Evolutionary conservation across 2,888 invertebrate genomes (phyloP).

Genomic region (Himalopsyche kuldschensis): DNA sequence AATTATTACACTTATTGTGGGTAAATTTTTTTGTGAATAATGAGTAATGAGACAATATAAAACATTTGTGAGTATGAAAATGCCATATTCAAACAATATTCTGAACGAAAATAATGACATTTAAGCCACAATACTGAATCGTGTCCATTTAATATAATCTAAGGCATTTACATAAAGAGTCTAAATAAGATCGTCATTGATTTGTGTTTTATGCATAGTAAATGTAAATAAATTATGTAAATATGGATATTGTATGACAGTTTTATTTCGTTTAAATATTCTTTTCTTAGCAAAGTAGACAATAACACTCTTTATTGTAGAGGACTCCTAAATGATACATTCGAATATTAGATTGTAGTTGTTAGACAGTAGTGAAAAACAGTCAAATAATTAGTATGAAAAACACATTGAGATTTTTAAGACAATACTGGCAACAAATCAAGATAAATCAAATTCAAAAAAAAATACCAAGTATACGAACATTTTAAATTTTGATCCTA

Average conservation of each 20-base stretch:
- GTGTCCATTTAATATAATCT: background rate
- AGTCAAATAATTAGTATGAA: conserved; percentile 13
- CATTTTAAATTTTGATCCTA: too few relatives aligned
- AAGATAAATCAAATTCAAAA: too few relatives aligned
- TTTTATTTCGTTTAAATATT: background rate
- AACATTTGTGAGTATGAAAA: background rate
- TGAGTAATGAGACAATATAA: background rate
- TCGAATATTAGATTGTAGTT: conserved; percentile 39
- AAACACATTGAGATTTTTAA: background rate
- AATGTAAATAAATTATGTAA: background rate
- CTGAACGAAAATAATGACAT: background rate
- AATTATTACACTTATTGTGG: background rate
- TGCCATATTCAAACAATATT: background rate
- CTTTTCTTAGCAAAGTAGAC: background rate
- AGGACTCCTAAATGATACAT: conserved; percentile 39
- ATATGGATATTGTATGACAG: background rate
- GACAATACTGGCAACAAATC: background rate
- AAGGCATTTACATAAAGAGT: background rate
- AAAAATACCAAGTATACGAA: too few relatives aligned
- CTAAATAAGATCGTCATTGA: background rate
- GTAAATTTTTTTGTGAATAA: background rate
- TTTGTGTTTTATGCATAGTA: background rate
- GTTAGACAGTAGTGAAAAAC: conserved; percentile 35
- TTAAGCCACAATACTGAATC: background rate
- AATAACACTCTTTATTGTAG: conserved; percentile 24